phyloP scores from a whole-genome alignment of 2,797 vertebrate genomes.

The Furcifer pardalis region DNA sequence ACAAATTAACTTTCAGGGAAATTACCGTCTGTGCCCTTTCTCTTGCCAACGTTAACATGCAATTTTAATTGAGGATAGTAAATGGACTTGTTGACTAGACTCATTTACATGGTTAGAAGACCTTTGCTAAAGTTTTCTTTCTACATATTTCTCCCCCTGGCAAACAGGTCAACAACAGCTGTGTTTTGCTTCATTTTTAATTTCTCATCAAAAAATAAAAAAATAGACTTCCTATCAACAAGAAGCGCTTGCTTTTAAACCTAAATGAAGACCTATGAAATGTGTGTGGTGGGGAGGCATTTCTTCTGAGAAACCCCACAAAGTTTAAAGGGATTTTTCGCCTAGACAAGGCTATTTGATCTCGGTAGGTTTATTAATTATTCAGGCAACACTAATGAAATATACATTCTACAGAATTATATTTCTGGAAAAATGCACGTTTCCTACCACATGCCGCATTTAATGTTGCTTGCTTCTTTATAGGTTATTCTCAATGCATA shows the following conservation, averaged over 20 bases:
- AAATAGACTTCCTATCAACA: constrained; percentile 51
- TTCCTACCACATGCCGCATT: constrained; percentile 42
- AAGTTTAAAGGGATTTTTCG: constrained; percentile 22
- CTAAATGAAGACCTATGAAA: constrained; percentile 32
- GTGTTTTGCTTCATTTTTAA: background rate
- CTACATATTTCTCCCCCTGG: constrained; percentile 41
- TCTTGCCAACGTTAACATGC: constrained; percentile 29
- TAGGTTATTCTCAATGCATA: constrained; percentile 62
- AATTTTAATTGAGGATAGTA: constrained; percentile 42
- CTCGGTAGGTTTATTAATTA: constrained; percentile 37
- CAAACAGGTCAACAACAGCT: constrained; percentile 14
- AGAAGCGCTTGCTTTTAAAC: constrained; percentile 51
- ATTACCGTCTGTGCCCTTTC: constrained; percentile 26
- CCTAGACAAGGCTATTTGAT: constrained; percentile 5
- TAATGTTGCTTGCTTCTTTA: constrained; percentile 67
- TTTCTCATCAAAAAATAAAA: constrained; percentile 56
- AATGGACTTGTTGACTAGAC: constrained; percentile 38
- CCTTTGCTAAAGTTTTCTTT: constrained; percentile 31
- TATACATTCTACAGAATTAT: background rate
- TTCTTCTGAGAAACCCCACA: background rate
- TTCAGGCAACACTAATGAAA: background rate
- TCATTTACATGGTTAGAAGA: constrained; percentile 41
- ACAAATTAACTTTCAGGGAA: constrained; percentile 41
- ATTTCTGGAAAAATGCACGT: background rate
- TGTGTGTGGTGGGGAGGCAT: background rate